Conservation (phyloP, 2,797 vertebrate genomes). For the Anguilla pacifica region DNA sequence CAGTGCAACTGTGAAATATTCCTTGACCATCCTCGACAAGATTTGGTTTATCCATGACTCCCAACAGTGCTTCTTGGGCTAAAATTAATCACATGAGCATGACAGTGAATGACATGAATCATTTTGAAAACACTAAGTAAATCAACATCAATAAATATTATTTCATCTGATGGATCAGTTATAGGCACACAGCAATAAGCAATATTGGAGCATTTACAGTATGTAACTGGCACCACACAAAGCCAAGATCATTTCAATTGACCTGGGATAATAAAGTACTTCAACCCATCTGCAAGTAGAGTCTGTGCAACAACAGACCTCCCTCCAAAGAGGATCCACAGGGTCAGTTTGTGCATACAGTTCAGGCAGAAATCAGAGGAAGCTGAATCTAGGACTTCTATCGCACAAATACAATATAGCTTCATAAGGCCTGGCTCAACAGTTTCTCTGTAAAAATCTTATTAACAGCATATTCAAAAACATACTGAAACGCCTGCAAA, state of each 20-base stretch:
- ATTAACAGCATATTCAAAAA: constrained; percentile 48
- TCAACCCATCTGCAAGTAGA: background rate
- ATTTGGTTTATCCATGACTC: constrained; percentile 4
- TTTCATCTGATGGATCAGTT: background rate
- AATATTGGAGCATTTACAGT: constrained; percentile 42
- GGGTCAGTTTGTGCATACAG: constrained; percentile 38
- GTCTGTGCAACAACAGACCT: constrained; percentile 15
- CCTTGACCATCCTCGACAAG: background rate
- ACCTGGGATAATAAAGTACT: constrained; percentile 37
- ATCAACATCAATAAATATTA: constrained; percentile 27
- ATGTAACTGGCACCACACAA: constrained; percentile 55
- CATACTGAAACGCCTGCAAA: constrained; percentile 9
- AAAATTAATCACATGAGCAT: background rate
- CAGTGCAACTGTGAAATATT: constrained; percentile 17
- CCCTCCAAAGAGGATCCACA: constrained; percentile 21
- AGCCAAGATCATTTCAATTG: constrained; percentile 48
- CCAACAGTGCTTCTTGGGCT: constrained; percentile 13
- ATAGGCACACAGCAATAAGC: constrained; percentile 23
- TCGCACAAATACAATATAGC: constrained; percentile 4
- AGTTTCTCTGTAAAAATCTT: constrained; percentile 28
- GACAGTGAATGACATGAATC: background rate
- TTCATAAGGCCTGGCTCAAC: constrained; percentile 39
- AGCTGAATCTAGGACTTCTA: constrained; percentile 3
- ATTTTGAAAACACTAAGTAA: constrained; percentile 18
- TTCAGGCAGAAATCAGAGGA: constrained; percentile 30